phyloP scores from a whole-genome alignment of 2,113 vertebrate species.

The Coptodon rendalli region DNA sequence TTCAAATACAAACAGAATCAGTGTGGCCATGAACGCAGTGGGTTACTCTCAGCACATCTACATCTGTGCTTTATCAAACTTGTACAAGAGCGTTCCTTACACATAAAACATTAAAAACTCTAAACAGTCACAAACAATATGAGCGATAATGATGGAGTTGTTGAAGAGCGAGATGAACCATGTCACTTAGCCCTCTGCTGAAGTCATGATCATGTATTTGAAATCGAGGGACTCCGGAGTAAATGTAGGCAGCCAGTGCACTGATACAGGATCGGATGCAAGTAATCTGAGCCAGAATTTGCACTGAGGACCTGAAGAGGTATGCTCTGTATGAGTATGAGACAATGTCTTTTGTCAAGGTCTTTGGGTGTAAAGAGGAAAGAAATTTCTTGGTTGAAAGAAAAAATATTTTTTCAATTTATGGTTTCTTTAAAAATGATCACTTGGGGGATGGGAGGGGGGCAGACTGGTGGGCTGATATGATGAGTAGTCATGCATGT shows the following conservation, averaged over 20 bases:
- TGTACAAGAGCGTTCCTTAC: background rate
- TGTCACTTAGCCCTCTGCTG: slow-evolving; percentile 11
- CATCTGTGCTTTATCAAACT: background rate
- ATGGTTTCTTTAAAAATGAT: slow-evolving; percentile 18
- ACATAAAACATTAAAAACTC: background rate
- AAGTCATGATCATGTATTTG: slow-evolving; percentile 61
- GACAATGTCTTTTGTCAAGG: background rate
- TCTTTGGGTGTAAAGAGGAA: slow-evolving; percentile 20
- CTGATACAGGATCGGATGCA: slow-evolving; percentile 26
- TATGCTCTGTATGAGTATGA: slow-evolving; percentile 36
- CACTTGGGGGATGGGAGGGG: background rate
- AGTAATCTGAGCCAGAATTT: slow-evolving; percentile 42
- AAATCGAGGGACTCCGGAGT: slow-evolving; percentile 2
- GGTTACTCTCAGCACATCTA: background rate
- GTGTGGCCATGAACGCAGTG: background rate
- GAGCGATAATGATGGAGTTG: slow-evolving; percentile 32
- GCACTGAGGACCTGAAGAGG: slow-evolving; percentile 18
- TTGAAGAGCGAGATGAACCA: slow-evolving; percentile 25
- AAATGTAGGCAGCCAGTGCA: background rate
- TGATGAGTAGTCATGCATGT: slow-evolving; percentile 58
- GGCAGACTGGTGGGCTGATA: slow-evolving; percentile 33
- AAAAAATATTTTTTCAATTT: slow-evolving; percentile 38
- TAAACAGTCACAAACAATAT: background rate
- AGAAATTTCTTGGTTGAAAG: background rate
- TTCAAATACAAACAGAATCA: background rate